phyloP scores from a whole-genome alignment of 2,888 invertebrate genomes.

The Zaprionus obscuricornis region DNA sequence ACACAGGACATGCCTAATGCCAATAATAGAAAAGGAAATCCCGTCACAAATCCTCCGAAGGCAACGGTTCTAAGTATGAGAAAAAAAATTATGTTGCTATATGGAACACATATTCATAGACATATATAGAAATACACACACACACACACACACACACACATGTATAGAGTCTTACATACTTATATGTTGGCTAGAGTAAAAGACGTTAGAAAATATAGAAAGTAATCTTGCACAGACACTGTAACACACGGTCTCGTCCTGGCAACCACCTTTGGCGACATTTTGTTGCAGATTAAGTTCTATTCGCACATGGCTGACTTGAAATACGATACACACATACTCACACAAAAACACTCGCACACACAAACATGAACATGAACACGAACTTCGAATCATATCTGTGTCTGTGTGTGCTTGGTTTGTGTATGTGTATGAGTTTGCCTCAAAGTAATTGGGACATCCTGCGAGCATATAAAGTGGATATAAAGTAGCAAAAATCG shows the following conservation, averaged over 20 bases:
- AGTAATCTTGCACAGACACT: slow-evolving; percentile 69
- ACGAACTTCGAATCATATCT: slow-evolving; percentile 28
- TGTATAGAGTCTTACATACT: slow-evolving; percentile 5
- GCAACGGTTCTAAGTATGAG: slow-evolving; percentile 58
- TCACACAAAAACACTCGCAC: slow-evolving; percentile 50
- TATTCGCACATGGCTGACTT: slow-evolving; percentile 83
- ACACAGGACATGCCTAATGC: slow-evolving; percentile 84
- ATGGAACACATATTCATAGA: slow-evolving; percentile 32
- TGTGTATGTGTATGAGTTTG: slow-evolving; percentile 37
- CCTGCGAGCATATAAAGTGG: slow-evolving; percentile 82
- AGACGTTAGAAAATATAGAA: slow-evolving; percentile 79
- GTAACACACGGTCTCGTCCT: slow-evolving; percentile 37
- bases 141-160: slow-evolving; percentile 19
- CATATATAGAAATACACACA: slow-evolving; percentile 20
- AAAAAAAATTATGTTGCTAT: slow-evolving; percentile 72
- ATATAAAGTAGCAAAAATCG: slow-evolving; percentile 73
- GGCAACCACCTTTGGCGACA: slow-evolving; percentile 80
- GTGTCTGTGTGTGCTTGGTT: slow-evolving; percentile 1
- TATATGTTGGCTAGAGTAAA: slow-evolving; percentile 31
- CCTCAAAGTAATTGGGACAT: slow-evolving; percentile 81
- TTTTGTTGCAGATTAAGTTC: slow-evolving; percentile 83
- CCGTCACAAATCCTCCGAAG: slow-evolving; percentile 83
- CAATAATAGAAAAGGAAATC: slow-evolving; percentile 84
- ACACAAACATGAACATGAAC: slow-evolving; percentile 43
- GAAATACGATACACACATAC: slow-evolving; percentile 78